Base-by-base conservation (phyloP, 1,140 invertebrate species). In the Eriocheir sinensis region DNA sequence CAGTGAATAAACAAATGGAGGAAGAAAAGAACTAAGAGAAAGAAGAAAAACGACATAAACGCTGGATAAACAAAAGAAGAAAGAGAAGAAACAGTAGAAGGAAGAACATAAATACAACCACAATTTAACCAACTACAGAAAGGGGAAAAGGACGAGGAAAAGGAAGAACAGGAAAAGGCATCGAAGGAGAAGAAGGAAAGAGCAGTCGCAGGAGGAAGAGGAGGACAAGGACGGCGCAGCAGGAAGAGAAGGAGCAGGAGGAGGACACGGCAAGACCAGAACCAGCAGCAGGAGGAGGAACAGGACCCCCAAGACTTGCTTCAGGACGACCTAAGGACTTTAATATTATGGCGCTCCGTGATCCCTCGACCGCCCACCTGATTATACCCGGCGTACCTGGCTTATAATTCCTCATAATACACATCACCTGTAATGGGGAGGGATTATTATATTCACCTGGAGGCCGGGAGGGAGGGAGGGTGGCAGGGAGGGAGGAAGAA, bases 331-430 rank as follows among this genome's bases (percentile, higher is more conserved):
- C 60, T 72, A n/a, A 72, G 60, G 60, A 72, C 60, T 72, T 72
- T 72, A 72, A 72, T 72, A 72, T 72, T 72, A 72, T 72, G 60
- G 60, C 12, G 60, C 60, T n/a, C 83, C 36, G 30, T 89, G 88
- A 89, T 89, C 88, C 88, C 40, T 89, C 40, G 88, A 41, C 88
- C 30, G 48, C 88, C 88, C 88, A 48, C 88, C 88, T 89, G 88
- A 89, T 89, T 89, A 89, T 89, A 44, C 88, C 36, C 36, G 30
- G 36, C 40, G 36, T 48, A 30, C 21, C 88, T 44, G 88, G 88
- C 88, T 89, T 89, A 89, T 41, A 41, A 89, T 89, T 89, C 48
- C 88, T 89, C 88, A 89, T 89, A 89, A 89, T 89, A 89, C 88
- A 89, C 88, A 89, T 89, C 88, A 48, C 88, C 40, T 89, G 88